phyloP scores from a whole-genome alignment of 2,113 vertebrate species.

The Arizona elegans region DNA sequence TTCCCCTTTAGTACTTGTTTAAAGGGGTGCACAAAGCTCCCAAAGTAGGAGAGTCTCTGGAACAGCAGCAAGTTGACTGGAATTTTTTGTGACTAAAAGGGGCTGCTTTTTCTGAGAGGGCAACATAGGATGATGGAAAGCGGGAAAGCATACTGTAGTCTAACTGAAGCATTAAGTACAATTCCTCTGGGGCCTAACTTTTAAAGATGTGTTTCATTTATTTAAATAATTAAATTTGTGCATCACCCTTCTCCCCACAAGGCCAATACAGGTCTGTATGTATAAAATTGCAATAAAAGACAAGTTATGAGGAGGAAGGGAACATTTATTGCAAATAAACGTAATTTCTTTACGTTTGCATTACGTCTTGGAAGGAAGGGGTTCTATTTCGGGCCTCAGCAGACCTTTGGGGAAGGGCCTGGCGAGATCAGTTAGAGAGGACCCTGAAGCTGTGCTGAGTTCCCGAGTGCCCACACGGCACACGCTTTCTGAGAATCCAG shows the following conservation, averaged over 20 bases:
- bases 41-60: background rate
- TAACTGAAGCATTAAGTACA: background rate
- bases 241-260: too few relatives aligned
- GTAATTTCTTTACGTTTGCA: background rate
- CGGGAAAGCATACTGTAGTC: background rate
- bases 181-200: background rate
- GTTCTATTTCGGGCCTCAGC: background rate
- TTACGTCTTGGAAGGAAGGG: background rate
- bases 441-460: background rate
- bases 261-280: background rate
- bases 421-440: background rate
- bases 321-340: background rate
- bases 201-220: background rate
- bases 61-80: background rate
- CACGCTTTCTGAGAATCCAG: background rate
- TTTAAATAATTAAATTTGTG: too few relatives aligned
- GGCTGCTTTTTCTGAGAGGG: background rate
- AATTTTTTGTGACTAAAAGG: background rate
- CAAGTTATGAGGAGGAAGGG: background rate
- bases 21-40: background rate
- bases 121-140: background rate
- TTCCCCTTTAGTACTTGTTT: background rate
- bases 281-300: background rate
- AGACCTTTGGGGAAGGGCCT: background rate
- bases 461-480: background rate